phyloP scores from a whole-genome alignment of 2,113 vertebrate genomes.

The Pitta sordida region DNA sequence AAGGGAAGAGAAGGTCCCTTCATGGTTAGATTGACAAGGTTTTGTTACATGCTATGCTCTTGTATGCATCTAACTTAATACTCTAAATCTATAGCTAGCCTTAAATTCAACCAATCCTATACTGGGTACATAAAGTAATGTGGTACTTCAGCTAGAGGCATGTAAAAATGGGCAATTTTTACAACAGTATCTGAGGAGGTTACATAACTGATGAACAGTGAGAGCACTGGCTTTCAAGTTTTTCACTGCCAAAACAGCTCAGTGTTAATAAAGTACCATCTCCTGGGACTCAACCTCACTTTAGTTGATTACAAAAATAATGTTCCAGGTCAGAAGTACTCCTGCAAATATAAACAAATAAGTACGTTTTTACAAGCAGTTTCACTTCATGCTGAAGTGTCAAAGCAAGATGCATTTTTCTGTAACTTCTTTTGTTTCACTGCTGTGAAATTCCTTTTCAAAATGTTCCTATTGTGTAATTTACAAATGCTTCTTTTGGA shows the following conservation, averaged over 20 bases:
- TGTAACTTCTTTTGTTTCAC: background rate
- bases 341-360: background rate
- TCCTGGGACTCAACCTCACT: background rate
- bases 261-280: background rate
- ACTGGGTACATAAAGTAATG: background rate
- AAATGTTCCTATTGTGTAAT: background rate
- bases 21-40: background rate
- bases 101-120: background rate
- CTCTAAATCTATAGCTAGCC: background rate
- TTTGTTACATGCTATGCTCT: background rate
- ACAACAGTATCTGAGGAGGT: background rate
- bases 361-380: background rate
- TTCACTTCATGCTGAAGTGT: background rate
- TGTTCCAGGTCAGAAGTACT: background rate
- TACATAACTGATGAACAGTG: background rate
- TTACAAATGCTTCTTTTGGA: background rate
- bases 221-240: background rate
- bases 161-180: background rate
- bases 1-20: background rate
- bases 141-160: background rate
- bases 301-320: background rate
- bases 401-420: background rate
- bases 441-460: background rate
- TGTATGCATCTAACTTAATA: background rate
- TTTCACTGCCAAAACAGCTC: background rate